Percentiles rank a stretch among this genome's conserved stretches.
phyloP scores from a whole-genome alignment of 2,797 vertebrate genomes.

The Thaleichthys pacificus region DNA sequence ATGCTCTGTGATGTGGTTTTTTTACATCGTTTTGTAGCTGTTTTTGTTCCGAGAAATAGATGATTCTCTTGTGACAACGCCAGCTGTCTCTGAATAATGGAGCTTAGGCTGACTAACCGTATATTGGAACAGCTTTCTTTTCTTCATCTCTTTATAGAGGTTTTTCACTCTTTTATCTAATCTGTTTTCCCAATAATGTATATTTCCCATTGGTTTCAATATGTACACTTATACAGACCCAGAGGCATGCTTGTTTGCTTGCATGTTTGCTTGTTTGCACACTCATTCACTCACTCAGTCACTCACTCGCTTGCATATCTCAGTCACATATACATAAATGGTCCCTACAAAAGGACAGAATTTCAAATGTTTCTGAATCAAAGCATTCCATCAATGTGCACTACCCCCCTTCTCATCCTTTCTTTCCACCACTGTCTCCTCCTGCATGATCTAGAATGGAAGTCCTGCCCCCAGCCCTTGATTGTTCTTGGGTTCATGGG shows the following conservation, averaged over 20 bases:
- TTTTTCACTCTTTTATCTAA: slow-evolving; percentile 7
- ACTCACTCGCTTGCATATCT: background rate
- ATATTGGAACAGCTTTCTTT: slow-evolving; percentile 59
- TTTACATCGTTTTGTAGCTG: no score
- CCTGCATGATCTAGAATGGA: slow-evolving; percentile 68
- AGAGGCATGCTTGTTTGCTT: background rate
- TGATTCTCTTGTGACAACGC: slow-evolving; percentile 10
- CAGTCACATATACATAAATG: slow-evolving; percentile 8
- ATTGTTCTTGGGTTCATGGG: slow-evolving; percentile 81
- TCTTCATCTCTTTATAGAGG: slow-evolving; percentile 51
- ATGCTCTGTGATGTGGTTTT: background rate
- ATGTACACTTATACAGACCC: background rate
- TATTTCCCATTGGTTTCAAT: slow-evolving; percentile 47
- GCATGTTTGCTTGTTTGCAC: background rate
- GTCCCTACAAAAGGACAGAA: no score
- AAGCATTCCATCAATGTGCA: no score
- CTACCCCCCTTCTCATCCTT: background rate
- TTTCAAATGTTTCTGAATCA: no score
- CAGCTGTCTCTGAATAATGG: slow-evolving; percentile 64
- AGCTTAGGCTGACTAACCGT: slow-evolving; percentile 61
- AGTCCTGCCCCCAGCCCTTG: slow-evolving; percentile 76
- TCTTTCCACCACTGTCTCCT: slow-evolving; percentile 53
- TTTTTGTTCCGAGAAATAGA: slow-evolving; percentile 29
- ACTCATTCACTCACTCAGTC: background rate
- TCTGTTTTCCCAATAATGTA: slow-evolving; percentile 45